These are phyloP conservation scores for Platanista minor DNA, from an alignment of 2,113 vertebrate species.

Conservation along the genomic window DNA sequence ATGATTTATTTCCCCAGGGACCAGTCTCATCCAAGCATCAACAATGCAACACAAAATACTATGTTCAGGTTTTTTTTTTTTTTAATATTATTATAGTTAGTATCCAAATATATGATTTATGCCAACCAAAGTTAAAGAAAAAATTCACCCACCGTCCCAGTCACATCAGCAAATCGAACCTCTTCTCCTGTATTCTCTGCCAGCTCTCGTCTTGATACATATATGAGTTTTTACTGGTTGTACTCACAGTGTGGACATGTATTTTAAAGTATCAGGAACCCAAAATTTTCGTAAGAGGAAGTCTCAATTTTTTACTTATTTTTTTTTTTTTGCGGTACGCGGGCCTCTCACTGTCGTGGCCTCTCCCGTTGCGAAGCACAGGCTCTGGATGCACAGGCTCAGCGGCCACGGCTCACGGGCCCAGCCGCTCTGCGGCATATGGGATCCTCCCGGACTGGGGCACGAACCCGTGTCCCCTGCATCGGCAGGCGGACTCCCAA, in stretches of 20 bases:
- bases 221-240: not conserved
- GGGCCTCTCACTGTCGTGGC: no score
- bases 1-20: not conserved
- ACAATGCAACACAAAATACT: not conserved
- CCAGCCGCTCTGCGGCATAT: no score
- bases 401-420: no score
- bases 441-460: no score
- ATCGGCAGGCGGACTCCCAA: no score
- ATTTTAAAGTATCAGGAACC: constrained; percentile 1
- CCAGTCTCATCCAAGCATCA: not conserved
- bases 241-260: not conserved
- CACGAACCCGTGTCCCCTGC: no score
- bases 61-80: not conserved
- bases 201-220: not conserved
- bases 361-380: no score
- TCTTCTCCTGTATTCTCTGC: not conserved
- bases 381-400: no score
- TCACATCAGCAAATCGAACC: not conserved
- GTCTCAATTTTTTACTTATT: not conserved
- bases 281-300: not conserved
- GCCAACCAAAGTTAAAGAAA: not conserved
- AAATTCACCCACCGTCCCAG: not conserved
- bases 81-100: not conserved
- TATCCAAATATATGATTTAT: not conserved
- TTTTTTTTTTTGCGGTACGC: no score